Evolutionary conservation across 1,140 invertebrate genomes (phyloP).

Genomic region (Copidosoma floridanum): DNA sequence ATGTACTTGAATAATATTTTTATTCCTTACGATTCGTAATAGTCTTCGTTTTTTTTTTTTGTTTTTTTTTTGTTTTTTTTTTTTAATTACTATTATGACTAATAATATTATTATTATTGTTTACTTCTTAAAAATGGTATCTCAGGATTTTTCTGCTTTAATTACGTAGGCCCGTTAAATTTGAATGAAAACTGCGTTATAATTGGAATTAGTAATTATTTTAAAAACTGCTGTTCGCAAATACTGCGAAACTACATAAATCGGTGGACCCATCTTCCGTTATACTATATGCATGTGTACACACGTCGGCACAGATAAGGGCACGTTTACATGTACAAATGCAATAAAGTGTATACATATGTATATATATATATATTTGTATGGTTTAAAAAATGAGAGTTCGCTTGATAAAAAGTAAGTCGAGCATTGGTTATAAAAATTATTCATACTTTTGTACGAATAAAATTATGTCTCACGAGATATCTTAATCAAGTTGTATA

Average conservation of each 20-base stretch:
- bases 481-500: conserved; percentile 18
- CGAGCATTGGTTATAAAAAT: conserved; percentile 21
- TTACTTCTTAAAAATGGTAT: conserved; percentile 21
- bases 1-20: too few species aligned
- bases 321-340: conserved; percentile 14
- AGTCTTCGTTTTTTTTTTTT: conserved; percentile 12
- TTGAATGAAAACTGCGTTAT: too few species aligned
- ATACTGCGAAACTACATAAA: conserved; percentile 26
- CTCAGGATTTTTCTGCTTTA: too few species aligned
- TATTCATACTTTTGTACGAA: conserved; percentile 16
- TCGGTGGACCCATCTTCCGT: conserved; percentile 24
- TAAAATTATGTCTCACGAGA: not conserved
- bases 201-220: too few species aligned
- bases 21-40: conserved; percentile 15
- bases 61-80: too few species aligned
- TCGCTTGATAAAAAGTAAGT: conserved; percentile 19
- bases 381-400: conserved; percentile 22
- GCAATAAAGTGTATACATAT: too few species aligned
- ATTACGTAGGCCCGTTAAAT: too few species aligned
- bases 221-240: conserved; percentile 19
- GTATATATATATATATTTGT: conserved; percentile 17
- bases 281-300: conserved; percentile 18
- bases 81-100: too few species aligned
- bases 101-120: too few species aligned
- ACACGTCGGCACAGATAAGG: conserved; percentile 13